These are phyloP conservation scores for Pithys albifrons DNA, from an alignment of 2,113 vertebrate species.

Conservation along the genomic window DNA sequence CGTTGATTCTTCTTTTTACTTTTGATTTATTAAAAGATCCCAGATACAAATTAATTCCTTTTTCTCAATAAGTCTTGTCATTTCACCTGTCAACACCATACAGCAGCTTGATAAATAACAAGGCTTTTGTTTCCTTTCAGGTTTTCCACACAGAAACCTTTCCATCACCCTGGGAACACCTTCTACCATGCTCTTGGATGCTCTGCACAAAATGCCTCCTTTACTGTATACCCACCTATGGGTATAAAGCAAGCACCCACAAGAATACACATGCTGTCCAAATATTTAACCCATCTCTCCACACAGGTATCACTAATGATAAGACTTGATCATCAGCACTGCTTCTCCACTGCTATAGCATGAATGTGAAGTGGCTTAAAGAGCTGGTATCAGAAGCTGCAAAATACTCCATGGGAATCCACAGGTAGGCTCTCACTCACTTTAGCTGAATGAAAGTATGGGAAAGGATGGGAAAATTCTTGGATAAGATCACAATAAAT, in stretches of 20 bases:
- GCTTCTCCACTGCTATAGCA: neutral
- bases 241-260: neutral
- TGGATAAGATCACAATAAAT: neutral
- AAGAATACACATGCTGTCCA: neutral
- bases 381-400: neutral
- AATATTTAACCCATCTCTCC: neutral
- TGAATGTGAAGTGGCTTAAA: neutral
- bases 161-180: neutral
- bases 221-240: neutral
- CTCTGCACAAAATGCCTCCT: neutral
- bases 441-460: neutral
- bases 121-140: neutral
- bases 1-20: neutral
- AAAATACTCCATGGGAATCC: neutral
- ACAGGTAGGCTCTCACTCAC: neutral
- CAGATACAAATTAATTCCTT: neutral
- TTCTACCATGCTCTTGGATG: fast-evolving
- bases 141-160: neutral
- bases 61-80: neutral
- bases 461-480: neutral
- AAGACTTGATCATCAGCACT: neutral
- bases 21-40: conserved; percentile 38
- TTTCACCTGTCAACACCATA: neutral
- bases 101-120: neutral
- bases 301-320: neutral